Evolutionary conservation across 2,888 invertebrate genomes (phyloP).

Genomic region (Drosophila formosana): DNA sequence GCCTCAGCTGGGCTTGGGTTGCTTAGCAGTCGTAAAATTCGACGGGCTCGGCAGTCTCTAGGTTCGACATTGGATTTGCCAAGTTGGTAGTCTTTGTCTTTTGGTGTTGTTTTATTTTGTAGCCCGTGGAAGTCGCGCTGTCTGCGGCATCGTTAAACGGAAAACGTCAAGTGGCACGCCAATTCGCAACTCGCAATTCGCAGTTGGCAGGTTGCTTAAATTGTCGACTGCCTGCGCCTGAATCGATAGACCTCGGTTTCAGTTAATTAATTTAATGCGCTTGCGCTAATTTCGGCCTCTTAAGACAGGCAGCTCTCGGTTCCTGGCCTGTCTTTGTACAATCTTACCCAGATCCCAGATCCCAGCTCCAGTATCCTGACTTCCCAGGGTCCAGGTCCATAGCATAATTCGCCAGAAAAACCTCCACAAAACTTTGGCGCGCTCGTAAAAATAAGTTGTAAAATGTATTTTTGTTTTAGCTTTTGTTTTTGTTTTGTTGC

Average conservation of each 20-base stretch:
- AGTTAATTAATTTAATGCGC: constrained; percentile 81
- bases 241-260: constrained; percentile 76
- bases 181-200: constrained; percentile 5
- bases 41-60: constrained; percentile 19
- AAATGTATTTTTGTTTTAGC: constrained; percentile 65
- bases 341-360: constrained; percentile 9
- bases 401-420: constrained; percentile 55
- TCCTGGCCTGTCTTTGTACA: constrained; percentile 19
- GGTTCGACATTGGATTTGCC: constrained; percentile 29
- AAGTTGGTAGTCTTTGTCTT: constrained; percentile 25
- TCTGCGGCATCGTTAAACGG: constrained; percentile 38
- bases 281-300: constrained; percentile 65
- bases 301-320: constrained; percentile 62
- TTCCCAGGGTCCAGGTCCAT: background rate
- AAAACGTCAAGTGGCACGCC: constrained; percentile 39
- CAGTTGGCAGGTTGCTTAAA: constrained; percentile 33
- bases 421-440: constrained; percentile 59
- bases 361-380: background rate
- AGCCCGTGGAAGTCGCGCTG: constrained; percentile 7
- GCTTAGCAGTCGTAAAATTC: constrained; percentile 54
- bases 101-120: background rate
- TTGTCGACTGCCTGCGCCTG: constrained; percentile 7
- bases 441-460: constrained; percentile 80
- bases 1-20: constrained; percentile 13
- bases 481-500: constrained; percentile 15